phyloP scores from a whole-genome alignment of 2,113 vertebrate species.

The Anthoscopus minutus region DNA sequence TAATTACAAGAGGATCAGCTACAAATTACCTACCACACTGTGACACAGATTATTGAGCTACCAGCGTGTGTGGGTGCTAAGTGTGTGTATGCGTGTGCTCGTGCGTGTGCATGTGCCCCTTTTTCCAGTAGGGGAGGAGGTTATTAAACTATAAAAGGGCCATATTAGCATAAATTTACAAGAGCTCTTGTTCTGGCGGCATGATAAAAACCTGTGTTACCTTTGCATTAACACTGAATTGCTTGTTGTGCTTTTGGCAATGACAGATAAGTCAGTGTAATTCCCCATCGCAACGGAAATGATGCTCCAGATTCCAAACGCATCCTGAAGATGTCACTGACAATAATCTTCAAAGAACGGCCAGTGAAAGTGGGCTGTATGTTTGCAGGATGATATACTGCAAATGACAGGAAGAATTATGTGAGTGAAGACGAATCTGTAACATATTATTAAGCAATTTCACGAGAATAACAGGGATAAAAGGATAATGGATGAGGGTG shows the following conservation, averaged over 20 bases:
- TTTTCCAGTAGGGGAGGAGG: slow-evolving; percentile 69
- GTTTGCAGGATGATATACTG: slow-evolving; percentile 93
- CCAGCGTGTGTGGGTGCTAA: not conserved
- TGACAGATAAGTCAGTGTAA: slow-evolving; percentile 97
- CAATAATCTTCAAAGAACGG: slow-evolving; percentile 94
- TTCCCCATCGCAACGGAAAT: slow-evolving; percentile 87
- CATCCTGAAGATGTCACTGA: slow-evolving; percentile 92
- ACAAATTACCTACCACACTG: slow-evolving; percentile 84
- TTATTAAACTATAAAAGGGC: slow-evolving; percentile 85
- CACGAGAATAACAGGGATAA: slow-evolving; percentile 93
- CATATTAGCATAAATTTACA: slow-evolving; percentile 95
- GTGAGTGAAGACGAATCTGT: slow-evolving; percentile 91
- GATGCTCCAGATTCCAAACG: slow-evolving; percentile 86
- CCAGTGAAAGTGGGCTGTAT: slow-evolving; percentile 84
- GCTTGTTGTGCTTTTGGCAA: slow-evolving; percentile 95
- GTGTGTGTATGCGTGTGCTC: slow-evolving; percentile 3
- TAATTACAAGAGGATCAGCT: slow-evolving; percentile 89
- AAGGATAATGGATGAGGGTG: slow-evolving; percentile 97
- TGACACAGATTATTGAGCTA: slow-evolving; percentile 85
- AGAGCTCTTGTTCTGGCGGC: slow-evolving; percentile 78
- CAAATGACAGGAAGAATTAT: slow-evolving; percentile 97
- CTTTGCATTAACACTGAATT: slow-evolving; percentile 86
- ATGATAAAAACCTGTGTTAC: slow-evolving; percentile 91
- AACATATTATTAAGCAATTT: slow-evolving; percentile 98
- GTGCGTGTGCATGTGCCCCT: slow-evolving; percentile 23